A percentile compares a stretch with the other conserved stretches of the same genome.
Conservation (phyloP, 2,113 vertebrate species). For the Acanthochromis polyacanthus region DNA sequence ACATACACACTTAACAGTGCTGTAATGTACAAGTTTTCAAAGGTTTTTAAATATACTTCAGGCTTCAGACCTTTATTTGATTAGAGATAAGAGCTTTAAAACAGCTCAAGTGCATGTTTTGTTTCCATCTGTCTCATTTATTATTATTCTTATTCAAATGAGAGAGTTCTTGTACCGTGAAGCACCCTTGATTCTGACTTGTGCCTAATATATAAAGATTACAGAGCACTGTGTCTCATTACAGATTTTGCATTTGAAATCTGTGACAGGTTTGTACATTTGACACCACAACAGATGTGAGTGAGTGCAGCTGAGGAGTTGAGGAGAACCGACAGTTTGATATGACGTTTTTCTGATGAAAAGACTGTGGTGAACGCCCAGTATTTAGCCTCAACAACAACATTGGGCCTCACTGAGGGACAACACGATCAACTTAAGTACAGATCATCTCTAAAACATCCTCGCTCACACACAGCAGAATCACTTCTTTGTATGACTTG, state of each 20-base stretch:
- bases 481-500: constrained; percentile 39
- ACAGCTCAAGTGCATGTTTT: constrained; percentile 44
- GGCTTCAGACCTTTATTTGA: constrained; percentile 32
- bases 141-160: constrained; percentile 44
- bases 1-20: constrained; percentile 14
- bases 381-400: constrained; percentile 42
- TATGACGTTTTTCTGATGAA: constrained; percentile 50
- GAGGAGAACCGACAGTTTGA: constrained; percentile 42
- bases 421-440: constrained; percentile 34
- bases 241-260: constrained; percentile 12
- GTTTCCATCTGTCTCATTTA: constrained; percentile 24
- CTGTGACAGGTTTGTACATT: constrained; percentile 21
- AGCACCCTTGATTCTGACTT: constrained; percentile 40
- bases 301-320: constrained; percentile 27
- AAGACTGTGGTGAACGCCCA: constrained; percentile 57
- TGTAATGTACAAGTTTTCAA: constrained; percentile 32
- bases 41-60: constrained; percentile 41
- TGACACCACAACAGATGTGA: not conserved
- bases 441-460: constrained; percentile 68
- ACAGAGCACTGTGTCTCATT: not conserved
- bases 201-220: constrained; percentile 20
- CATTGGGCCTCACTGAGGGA: constrained; percentile 52
- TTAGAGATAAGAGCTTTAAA: constrained; percentile 41
- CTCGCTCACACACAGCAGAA: constrained; percentile 16
- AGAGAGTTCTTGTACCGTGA: constrained; percentile 33